phyloP scores from a whole-genome alignment of 2,113 vertebrate species.

The Typhlomys cinereus region DNA sequence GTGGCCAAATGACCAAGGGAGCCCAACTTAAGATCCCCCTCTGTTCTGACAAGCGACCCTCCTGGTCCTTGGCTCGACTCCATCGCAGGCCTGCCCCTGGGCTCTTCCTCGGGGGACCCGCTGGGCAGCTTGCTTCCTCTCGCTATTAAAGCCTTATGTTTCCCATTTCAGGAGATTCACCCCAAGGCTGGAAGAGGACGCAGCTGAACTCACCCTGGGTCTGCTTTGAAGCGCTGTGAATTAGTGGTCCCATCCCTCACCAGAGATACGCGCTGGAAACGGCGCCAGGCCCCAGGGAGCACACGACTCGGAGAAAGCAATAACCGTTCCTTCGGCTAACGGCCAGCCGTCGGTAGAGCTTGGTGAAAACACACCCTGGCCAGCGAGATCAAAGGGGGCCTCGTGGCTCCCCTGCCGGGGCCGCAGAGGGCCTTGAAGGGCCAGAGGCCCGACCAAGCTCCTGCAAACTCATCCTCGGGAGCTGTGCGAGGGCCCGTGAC shows the following conservation, averaged over 20 bases:
- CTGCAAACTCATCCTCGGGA: neutral
- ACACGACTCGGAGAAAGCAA: neutral
- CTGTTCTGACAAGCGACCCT: rapidly evolving
- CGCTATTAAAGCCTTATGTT: neutral
- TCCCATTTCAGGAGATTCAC: conserved; percentile 10
- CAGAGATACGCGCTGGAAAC: neutral
- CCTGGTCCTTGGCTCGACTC: neutral
- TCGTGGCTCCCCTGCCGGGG: conserved; percentile 80
- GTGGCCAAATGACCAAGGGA: neutral
- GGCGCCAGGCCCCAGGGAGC: neutral
- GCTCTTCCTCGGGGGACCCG: neutral
- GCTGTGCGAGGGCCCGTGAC: neutral
- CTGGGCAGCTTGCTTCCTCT: neutral
- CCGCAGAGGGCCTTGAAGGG: conserved; percentile 76
- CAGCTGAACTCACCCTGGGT: neutral
- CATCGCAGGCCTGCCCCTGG: neutral
- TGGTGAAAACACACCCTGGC: conserved; percentile 87
- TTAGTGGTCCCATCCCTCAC: neutral
- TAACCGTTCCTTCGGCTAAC: neutral
- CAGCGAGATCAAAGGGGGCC: conserved; percentile 85
- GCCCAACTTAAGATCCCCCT: neutral
- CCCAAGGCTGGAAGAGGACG: neutral
- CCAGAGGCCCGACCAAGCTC: neutral
- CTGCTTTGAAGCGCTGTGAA: neutral
- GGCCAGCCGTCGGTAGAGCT: conserved; percentile 75